phyloP scores from a whole-genome alignment of 2,888 invertebrate genomes.

The Ypsolopha sequella region DNA sequence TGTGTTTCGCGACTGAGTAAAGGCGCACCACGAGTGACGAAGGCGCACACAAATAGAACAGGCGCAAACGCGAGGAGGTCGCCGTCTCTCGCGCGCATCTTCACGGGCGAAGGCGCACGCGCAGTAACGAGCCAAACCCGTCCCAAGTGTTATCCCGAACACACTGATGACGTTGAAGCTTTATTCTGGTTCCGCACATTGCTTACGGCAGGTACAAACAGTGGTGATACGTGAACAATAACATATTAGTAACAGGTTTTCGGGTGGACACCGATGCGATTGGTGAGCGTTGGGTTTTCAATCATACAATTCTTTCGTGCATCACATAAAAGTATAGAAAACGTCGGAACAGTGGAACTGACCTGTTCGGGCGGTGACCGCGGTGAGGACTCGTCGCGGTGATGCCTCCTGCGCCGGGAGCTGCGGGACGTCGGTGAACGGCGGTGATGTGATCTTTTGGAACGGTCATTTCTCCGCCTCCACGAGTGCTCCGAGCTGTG shows the following conservation, averaged over 20 bases:
- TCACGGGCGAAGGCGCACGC: slow-evolving; percentile 68
- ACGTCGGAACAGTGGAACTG: slow-evolving; percentile 19
- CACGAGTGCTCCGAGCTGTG: slow-evolving; percentile 83
- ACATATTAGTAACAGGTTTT: slow-evolving; percentile 18
- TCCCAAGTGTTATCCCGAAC: slow-evolving; percentile 54
- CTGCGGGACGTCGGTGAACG: slow-evolving; percentile 81
- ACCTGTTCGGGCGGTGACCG: slow-evolving; percentile 65
- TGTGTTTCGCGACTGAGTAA: slow-evolving; percentile 67
- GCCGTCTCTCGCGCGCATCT: slow-evolving; percentile 68
- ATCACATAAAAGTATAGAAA: slow-evolving; percentile 13
- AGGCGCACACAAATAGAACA: slow-evolving; percentile 68
- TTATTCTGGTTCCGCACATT: slow-evolving; percentile 60
- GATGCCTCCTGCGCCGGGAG: slow-evolving; percentile 74
- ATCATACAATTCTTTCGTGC: slow-evolving; percentile 35
- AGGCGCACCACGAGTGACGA: slow-evolving; percentile 64
- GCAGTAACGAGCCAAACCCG: slow-evolving; percentile 62
- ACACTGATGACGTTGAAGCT: slow-evolving; percentile 55
- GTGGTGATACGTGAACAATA: neutral
- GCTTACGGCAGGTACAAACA: slow-evolving; percentile 31
- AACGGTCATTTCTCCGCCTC: slow-evolving; percentile 85
- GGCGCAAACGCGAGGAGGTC: slow-evolving; percentile 68
- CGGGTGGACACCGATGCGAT: slow-evolving; percentile 53
- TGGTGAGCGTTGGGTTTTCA: slow-evolving; percentile 39
- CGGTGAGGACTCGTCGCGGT: slow-evolving; percentile 59
- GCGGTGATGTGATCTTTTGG: slow-evolving; percentile 87